Evolutionary conservation across 2,113 vertebrate species (phyloP), one percentile per base, ranked within the genome.

Genomic region (Cervus canadensis): DNA sequence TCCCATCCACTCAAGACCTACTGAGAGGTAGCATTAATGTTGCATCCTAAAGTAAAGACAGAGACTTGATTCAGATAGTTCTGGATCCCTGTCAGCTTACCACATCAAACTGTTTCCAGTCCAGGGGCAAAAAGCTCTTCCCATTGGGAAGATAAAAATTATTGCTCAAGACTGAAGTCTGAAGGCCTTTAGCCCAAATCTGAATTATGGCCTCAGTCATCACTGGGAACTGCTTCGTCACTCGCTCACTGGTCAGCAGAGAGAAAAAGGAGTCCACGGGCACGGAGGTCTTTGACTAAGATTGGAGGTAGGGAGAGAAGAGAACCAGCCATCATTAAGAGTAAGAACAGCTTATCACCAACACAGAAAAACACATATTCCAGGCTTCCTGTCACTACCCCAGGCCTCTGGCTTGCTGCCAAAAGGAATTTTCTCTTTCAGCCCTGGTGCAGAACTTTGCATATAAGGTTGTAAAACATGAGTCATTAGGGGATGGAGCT

Each of bases 131-230:
- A 96, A 98, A 98, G 33, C 98, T 98, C 94, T 97, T 97, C 92
- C 98, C 98, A 7, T 43, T 97, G 36, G 95, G 82, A 91, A 98
- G 96, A 87, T 96, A 98, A 95, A 99, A 99, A 94, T 71, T 99
- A 98, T 98, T 99, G 95, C 98, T 99, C 45, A 99, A 98, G 79
- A 99, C 96, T 64, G 99, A 99, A 15, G 99, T 99, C 97, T 98
- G 98, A 1, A 99, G 98, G 14, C 99, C 99, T 95, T 98, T 98
- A 0, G 98, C 98, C 40, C 98, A 98, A 94, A 99, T 99, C 94
- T 98, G 98, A 96, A 96, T 94, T 59, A 99, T 98, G 23, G 99
- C 99, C 95, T 99, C 98, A 28, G 98, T 98, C 99, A 99, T 99
- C 82, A 98, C 94, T 14, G 99, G 98, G 71, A 99, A 98, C 97